Evolutionary conservation across 1,140 invertebrate species (phyloP).

Genomic region (Dendroctonus valens): DNA sequence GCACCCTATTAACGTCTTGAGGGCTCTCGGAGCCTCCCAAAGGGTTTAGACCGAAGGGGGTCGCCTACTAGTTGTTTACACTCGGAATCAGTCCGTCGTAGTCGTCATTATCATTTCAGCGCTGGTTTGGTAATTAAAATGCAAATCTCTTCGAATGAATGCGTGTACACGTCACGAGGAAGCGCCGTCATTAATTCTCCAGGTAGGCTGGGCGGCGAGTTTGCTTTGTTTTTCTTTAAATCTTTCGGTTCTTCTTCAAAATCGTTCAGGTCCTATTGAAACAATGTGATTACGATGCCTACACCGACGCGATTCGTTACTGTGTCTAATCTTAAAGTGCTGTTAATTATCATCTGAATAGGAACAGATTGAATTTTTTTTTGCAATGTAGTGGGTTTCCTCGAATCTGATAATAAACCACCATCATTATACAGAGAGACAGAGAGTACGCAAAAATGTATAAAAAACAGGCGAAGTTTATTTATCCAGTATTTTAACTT

Average conservation of each 20-base stretch:
- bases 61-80: slow-evolving; percentile 42
- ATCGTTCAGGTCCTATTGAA: slow-evolving; percentile 1
- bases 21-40: slow-evolving; percentile 4
- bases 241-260: slow-evolving; percentile 1
- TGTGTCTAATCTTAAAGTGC: too few relatives aligned
- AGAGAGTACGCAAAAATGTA: too few relatives aligned
- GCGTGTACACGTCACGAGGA: slow-evolving; percentile 51
- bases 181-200: slow-evolving; percentile 51
- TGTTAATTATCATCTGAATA: too few relatives aligned
- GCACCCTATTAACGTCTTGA: background rate
- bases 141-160: slow-evolving; percentile 58
- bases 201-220: slow-evolving; percentile 41
- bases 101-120: slow-evolving; percentile 63
- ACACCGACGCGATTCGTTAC: background rate
- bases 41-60: slow-evolving; percentile 3
- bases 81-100: slow-evolving; percentile 34
- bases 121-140: slow-evolving; percentile 63
- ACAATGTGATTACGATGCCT: slow-evolving; percentile 3
- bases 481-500: too few relatives aligned
- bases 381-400: too few relatives aligned
- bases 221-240: slow-evolving; percentile 11
- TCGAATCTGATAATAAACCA: too few relatives aligned
- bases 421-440: too few relatives aligned
- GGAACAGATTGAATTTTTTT: too few relatives aligned
- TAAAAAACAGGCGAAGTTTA: too few relatives aligned